phyloP scores from a whole-genome alignment of 2,797 vertebrate species.

The Neosilurus hyrtlii region DNA sequence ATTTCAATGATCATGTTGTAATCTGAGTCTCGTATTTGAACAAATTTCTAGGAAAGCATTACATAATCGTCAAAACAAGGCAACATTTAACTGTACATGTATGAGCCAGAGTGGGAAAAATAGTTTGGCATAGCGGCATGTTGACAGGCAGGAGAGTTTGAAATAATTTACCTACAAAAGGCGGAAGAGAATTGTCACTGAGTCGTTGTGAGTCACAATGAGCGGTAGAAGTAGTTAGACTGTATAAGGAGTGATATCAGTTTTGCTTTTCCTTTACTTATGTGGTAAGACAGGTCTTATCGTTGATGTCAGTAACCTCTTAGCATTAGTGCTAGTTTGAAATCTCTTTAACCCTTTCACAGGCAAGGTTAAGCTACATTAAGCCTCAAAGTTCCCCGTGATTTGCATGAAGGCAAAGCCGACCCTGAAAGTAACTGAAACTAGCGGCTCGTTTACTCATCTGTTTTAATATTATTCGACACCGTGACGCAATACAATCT shows the following conservation, averaged over 20 bases:
- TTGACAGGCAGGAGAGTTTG: too few relatives aligned
- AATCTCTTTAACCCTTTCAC: neutral
- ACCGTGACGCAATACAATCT: constrained; percentile 67
- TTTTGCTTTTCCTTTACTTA: constrained; percentile 29
- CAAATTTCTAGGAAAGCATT: too few relatives aligned
- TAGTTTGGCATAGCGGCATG: too few relatives aligned
- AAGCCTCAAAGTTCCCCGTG: constrained; percentile 9
- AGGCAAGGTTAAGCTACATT: constrained; percentile 14
- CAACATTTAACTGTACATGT: too few relatives aligned
- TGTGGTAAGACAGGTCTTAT: constrained; percentile 43
- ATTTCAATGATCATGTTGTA: too few relatives aligned
- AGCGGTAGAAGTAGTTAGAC: constrained; percentile 11
- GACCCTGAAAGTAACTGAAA: constrained; percentile 32
- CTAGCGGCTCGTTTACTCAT: constrained; percentile 32
- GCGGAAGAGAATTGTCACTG: neutral
- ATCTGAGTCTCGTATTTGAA: too few relatives aligned
- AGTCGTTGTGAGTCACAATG: neutral
- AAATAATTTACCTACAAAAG: constrained; percentile 10
- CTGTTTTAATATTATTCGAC: constrained; percentile 65
- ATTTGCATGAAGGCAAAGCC: constrained; percentile 43
- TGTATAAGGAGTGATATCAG: constrained; percentile 40
- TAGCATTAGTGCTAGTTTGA: constrained; percentile 5
- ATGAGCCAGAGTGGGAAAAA: too few relatives aligned
- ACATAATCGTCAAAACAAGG: too few relatives aligned
- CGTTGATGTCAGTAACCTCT: constrained; percentile 11